phyloP scores from a whole-genome alignment of 2,797 vertebrate species.

The Selene dorsalis region DNA sequence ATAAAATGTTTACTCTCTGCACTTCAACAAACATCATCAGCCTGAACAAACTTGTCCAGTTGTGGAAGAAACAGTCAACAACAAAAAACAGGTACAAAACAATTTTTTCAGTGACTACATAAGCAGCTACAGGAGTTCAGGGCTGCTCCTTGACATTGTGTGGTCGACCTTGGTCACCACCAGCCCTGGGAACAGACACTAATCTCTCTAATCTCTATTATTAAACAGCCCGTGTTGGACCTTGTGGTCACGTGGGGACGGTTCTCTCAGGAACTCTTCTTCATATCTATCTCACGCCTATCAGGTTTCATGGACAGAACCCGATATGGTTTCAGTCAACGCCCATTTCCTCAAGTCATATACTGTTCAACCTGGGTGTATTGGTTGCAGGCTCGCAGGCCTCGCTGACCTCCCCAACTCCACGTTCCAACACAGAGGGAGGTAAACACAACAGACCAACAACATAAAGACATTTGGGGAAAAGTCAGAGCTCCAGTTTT shows the following conservation, averaged over 20 bases:
- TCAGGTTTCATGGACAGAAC: constrained; percentile 59
- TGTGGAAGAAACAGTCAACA: neutral
- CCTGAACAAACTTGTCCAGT: neutral
- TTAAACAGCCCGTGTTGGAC: constrained; percentile 42
- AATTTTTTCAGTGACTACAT: neutral
- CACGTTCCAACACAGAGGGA: neutral
- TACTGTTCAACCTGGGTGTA: constrained; percentile 7
- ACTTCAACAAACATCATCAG: neutral
- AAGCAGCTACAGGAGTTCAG: neutral
- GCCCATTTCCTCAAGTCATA: constrained; percentile 25
- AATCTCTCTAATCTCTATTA: constrained; percentile 56
- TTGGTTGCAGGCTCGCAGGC: constrained; percentile 12
- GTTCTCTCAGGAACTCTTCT: constrained; percentile 30
- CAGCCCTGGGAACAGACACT: constrained; percentile 3
- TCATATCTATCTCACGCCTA: constrained; percentile 68
- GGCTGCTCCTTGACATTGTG: constrained; percentile 28
- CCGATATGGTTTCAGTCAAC: constrained; percentile 34
- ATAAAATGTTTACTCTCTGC: neutral
- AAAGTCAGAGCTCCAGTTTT: neutral
- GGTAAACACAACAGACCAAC: neutral
- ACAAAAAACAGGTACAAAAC: neutral
- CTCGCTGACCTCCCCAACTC: neutral
- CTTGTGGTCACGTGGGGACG: constrained; percentile 22
- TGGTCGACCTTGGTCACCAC: neutral
- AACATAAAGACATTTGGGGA: neutral